Evolutionary conservation across 1,140 invertebrate species (phyloP), one percentile per base, ranked within the genome.

Genomic region (Colletes latitarsis): DNA sequence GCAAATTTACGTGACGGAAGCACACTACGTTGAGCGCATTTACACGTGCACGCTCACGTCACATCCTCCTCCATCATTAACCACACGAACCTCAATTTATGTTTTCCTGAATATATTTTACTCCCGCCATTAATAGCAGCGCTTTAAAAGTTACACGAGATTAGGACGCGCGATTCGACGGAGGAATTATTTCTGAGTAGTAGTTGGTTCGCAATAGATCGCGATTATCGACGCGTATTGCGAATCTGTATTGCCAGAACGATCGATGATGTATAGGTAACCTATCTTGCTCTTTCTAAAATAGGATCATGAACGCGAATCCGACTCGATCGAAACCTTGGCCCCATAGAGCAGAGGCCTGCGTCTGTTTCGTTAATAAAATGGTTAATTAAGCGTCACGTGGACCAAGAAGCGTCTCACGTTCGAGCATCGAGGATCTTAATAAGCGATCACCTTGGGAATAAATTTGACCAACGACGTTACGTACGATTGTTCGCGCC

Each of bases 321-420:
- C 70, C 57, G 49, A 68, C 46, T 72, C 66, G 73, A 77, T 73
- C 57, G 66, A 52, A 78, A 75, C 70, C 84, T 85, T 85, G 78
- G 80, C 83, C 70, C 75, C 73, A 55, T 55, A 68, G 43, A 70
- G 15, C 12, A 15, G 58, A 39, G 8, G 57, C 57, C 73, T 58
- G 55, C 60, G 60, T 67, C 58, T 19, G 41, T 74, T 81, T 84
- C 49, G 82, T 81, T 81, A 83, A 84, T 81, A 68, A 73, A 84
- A 83, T 41, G 49, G 53, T 81, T 84, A 84, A 85, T 81, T 76
- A 72, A 84, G 53, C 63, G 21, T 57, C 52, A 58, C 60, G 41
- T 57, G 58, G 55, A 57, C 52, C 30, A 19, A 62, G 46, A 19
- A 53, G 49, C 15, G 12, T 66, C 49, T 64, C 4, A 43, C 21